These are phyloP conservation scores for Galerucella nymphaeae DNA, from an alignment of 2,888 invertebrate species.

Conservation along the genomic window DNA sequence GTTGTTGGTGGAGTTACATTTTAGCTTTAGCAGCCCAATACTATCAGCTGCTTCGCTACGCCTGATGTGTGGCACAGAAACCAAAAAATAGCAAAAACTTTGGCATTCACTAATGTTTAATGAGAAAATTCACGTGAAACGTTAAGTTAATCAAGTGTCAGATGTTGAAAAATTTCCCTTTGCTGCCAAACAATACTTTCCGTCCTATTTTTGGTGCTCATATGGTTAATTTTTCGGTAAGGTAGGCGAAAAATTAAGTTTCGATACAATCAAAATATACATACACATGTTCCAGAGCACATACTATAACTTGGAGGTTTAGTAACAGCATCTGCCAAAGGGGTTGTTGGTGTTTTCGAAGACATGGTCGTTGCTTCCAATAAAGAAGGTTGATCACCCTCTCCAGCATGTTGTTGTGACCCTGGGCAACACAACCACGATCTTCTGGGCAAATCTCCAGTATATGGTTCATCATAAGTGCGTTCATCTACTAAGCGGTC, in stretches of 20 bases:
- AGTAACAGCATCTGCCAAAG: conserved; percentile 50
- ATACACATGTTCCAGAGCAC: conserved; percentile 58
- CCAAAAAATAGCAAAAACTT: no score
- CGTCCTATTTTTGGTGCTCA: no score
- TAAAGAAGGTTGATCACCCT: conserved; percentile 60
- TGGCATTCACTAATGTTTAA: no score
- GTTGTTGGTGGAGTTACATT: no score
- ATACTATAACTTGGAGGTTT: conserved; percentile 55
- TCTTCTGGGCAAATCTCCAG: conserved; percentile 62
- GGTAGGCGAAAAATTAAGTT: not conserved
- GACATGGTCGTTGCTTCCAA: conserved; percentile 35
- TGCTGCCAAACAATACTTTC: no score
- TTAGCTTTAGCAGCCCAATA: no score
- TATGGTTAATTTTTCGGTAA: no score
- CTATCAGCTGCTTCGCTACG: no score
- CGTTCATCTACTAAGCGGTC: conserved; percentile 58
- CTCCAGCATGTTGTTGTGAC: conserved; percentile 58
- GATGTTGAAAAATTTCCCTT: no score
- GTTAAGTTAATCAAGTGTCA: no score
- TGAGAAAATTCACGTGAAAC: no score
- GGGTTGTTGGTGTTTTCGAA: conserved; percentile 33
- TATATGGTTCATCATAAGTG: conserved; percentile 64
- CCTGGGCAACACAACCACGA: conserved; percentile 68
- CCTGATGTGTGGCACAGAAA: no score
- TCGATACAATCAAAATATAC: conserved; percentile 45